Evolutionary conservation across 2,113 vertebrate genomes (phyloP).

Genomic region (Osmerus eperlanus): DNA sequence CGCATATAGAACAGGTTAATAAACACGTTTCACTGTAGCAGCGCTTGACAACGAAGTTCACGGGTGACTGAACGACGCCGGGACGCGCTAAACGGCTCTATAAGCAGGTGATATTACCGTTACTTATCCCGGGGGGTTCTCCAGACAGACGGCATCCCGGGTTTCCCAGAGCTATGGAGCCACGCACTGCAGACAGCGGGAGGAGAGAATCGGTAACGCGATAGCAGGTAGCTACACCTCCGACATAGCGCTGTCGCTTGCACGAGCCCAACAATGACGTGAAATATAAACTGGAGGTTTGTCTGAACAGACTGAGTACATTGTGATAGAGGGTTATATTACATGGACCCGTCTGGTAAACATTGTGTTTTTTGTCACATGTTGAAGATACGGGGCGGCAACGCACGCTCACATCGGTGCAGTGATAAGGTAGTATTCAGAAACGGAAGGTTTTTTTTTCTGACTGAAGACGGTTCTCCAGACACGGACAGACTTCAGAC

Average conservation of each 20-base stretch:
- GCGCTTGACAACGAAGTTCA: slow-evolving; percentile 29
- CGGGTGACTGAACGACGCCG: slow-evolving; percentile 25
- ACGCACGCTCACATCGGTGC: too few relatives aligned
- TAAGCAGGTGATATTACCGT: background rate
- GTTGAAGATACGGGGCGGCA: too few relatives aligned
- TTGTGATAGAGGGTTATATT: background rate
- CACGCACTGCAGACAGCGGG: slow-evolving; percentile 67
- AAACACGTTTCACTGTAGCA: slow-evolving; percentile 43
- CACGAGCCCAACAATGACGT: background rate
- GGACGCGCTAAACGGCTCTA: background rate
- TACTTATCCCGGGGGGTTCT: slow-evolving; percentile 31
- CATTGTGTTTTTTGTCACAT: too few relatives aligned
- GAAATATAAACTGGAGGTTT: background rate
- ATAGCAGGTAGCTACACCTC: background rate
- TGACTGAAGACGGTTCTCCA: too few relatives aligned
- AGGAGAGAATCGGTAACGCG: slow-evolving; percentile 40
- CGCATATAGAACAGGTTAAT: slow-evolving; percentile 27
- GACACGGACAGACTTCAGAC: too few relatives aligned
- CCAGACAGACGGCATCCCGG: slow-evolving; percentile 30
- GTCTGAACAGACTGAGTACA: background rate
- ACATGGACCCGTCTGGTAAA: too few relatives aligned
- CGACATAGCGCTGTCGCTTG: too few relatives aligned
- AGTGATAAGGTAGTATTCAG: background rate
- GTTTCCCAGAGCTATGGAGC: slow-evolving; percentile 61
- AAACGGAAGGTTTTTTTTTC: background rate